These are phyloP conservation scores for Spodoptera exigua DNA, from an alignment of 2,888 invertebrate genomes.

Conservation along the genomic window DNA sequence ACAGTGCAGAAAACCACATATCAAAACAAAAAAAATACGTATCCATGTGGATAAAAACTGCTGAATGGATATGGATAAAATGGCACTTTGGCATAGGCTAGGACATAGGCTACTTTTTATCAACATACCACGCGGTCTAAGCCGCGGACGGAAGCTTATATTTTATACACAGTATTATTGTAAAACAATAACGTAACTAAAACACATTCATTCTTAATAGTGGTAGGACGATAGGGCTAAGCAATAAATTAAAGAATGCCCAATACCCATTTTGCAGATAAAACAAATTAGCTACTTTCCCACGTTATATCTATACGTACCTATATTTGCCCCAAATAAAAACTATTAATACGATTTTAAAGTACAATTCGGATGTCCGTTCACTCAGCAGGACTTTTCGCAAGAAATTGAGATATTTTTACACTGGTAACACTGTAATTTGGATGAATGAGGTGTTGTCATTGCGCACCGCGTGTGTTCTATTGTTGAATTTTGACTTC, in stretches of 20 bases:
- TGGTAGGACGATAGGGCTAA: neutral
- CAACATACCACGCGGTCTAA: no score
- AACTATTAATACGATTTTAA: constrained; percentile 59
- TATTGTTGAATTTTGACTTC: constrained; percentile 53
- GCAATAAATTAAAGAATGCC: constrained; percentile 44
- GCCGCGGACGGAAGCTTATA: no score
- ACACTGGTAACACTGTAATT: constrained; percentile 58
- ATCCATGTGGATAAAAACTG: no score
- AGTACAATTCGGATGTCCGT: constrained; percentile 72
- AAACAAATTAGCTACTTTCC: constrained; percentile 73
- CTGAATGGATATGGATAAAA: no score
- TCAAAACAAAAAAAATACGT: no score
- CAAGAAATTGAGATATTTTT: constrained; percentile 54
- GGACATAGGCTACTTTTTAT: no score
- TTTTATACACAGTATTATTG: no score
- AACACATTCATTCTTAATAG: no score
- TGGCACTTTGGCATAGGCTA: no score
- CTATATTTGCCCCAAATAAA: constrained; percentile 62
- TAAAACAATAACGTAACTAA: no score
- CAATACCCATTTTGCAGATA: constrained; percentile 22
- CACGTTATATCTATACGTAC: constrained; percentile 65
- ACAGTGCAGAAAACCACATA: no score
- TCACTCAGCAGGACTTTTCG: constrained; percentile 58
- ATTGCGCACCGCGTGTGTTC: constrained; percentile 66
- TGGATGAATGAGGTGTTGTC: constrained; percentile 70